These are phyloP conservation scores for Brachypteracias leptosomus DNA, from an alignment of 2,113 vertebrate species.

Conservation along the genomic window DNA sequence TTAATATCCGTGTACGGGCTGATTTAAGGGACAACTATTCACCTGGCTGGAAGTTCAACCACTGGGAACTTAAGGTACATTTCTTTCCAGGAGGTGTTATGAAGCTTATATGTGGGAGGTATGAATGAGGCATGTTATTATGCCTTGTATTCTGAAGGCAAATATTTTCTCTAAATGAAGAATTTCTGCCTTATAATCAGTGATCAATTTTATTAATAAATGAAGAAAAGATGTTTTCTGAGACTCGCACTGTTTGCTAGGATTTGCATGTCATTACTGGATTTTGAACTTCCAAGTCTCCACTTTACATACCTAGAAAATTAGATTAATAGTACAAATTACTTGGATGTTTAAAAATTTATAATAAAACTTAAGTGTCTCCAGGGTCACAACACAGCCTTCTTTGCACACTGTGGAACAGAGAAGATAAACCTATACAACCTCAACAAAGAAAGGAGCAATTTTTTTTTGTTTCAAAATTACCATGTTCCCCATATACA, in stretches of 20 bases:
- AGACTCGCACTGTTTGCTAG: not conserved
- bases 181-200: not conserved
- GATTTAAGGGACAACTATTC: conserved; percentile 96
- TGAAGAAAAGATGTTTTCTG: not conserved
- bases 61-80: conserved; percentile 97
- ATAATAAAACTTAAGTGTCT: not conserved
- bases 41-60: conserved; percentile 99
- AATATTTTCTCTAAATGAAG: not conserved
- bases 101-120: not conserved
- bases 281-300: not conserved
- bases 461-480: not conserved
- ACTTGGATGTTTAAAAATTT: not conserved
- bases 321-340: not conserved
- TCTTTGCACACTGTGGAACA: not conserved
- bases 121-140: not conserved
- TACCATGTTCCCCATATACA: not conserved
- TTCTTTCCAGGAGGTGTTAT: not conserved
- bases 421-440: not conserved
- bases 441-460: not conserved
- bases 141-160: not conserved
- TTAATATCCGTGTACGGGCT: conserved; percentile 78
- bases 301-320: not conserved
- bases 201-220: not conserved
- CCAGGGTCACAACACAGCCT: not conserved
- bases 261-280: not conserved